Evolutionary conservation across 2,113 vertebrate genomes (phyloP).

Genomic region (Hirundichthys speculiger): DNA sequence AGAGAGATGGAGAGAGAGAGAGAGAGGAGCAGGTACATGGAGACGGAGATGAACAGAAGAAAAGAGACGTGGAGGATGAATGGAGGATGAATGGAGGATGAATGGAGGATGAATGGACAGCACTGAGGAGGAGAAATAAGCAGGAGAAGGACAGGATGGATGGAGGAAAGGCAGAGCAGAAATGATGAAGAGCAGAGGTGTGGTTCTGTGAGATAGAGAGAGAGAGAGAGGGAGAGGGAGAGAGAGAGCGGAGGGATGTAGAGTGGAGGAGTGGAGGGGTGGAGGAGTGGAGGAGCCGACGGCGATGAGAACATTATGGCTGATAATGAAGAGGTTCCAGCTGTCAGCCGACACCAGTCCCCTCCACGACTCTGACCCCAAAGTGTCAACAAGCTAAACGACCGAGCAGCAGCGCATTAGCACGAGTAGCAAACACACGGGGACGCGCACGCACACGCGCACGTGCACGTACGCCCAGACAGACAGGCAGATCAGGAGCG

Average conservation of each 20-base stretch:
- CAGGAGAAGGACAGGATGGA: slow-evolving; percentile 43
- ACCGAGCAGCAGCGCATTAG: slow-evolving; percentile 76
- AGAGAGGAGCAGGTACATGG: slow-evolving; percentile 14
- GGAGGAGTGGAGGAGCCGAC: slow-evolving; percentile 50
- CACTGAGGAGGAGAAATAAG: slow-evolving; percentile 31
- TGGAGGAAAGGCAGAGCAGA: slow-evolving; percentile 18
- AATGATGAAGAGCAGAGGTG: slow-evolving; percentile 41
- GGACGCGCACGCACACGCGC: not conserved
- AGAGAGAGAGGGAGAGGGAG: too few species aligned
- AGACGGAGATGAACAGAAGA: not conserved
- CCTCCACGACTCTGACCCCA: slow-evolving; percentile 78
- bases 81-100: too few species aligned
- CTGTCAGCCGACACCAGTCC: slow-evolving; percentile 80
- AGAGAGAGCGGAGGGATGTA: not conserved
- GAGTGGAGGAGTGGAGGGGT: too few species aligned
- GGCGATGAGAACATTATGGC: slow-evolving; percentile 80
- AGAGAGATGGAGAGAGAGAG: slow-evolving; percentile 29
- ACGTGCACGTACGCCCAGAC: slow-evolving; percentile 3
- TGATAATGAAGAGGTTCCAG: slow-evolving; percentile 81
- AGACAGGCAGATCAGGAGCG: slow-evolving; percentile 14
- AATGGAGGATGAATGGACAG: slow-evolving; percentile 55
- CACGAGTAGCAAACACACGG: slow-evolving; percentile 43
- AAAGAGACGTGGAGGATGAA: not conserved
- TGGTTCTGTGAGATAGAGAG: slow-evolving; percentile 11
- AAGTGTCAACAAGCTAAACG: slow-evolving; percentile 83